Evolutionary conservation across 2,797 vertebrate species (phyloP).

Genomic region (Platalea minor): DNA sequence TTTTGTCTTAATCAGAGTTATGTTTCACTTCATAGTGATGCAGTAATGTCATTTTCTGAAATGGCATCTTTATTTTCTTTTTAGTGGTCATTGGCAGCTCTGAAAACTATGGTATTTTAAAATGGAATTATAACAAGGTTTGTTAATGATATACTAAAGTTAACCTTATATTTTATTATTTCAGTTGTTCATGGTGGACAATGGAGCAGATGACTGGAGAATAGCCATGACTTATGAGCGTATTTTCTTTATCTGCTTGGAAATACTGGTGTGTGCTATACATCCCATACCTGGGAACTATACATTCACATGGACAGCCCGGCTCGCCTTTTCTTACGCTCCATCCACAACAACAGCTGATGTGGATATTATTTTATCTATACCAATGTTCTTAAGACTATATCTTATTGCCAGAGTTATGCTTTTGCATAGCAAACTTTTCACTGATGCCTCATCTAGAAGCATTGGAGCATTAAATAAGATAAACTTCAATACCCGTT

Average conservation of each 20-base stretch:
- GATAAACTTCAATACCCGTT: slow-evolving; percentile 99
- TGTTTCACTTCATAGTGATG: neutral
- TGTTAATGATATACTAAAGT: slow-evolving; percentile 59
- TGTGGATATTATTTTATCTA: slow-evolving; percentile 99
- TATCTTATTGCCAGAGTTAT: slow-evolving; percentile 99
- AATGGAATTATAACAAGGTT: neutral
- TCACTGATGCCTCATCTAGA: slow-evolving; percentile 98
- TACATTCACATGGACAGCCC: slow-evolving; percentile 98
- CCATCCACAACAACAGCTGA: slow-evolving; percentile 96
- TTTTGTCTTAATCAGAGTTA: neutral
- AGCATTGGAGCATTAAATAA: slow-evolving; percentile 99
- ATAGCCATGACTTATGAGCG: slow-evolving; percentile 99
- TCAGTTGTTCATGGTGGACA: slow-evolving; percentile 99
- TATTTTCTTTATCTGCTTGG: slow-evolving; percentile 99
- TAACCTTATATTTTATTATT: slow-evolving; percentile 75
- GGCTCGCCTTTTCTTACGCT: slow-evolving; percentile 94
- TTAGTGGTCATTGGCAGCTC: too few species aligned
- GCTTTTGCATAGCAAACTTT: slow-evolving; percentile 99
- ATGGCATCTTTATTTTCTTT: too few species aligned
- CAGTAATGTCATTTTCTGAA: neutral
- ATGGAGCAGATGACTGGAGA: slow-evolving; percentile 99
- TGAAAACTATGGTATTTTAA: neutral
- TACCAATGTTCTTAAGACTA: slow-evolving; percentile 99
- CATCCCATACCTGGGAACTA: slow-evolving; percentile 99
- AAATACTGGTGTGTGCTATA: slow-evolving; percentile 99